Conservation (phyloP, 2,888 invertebrate species). For the Alentia gelatinosa region DNA sequence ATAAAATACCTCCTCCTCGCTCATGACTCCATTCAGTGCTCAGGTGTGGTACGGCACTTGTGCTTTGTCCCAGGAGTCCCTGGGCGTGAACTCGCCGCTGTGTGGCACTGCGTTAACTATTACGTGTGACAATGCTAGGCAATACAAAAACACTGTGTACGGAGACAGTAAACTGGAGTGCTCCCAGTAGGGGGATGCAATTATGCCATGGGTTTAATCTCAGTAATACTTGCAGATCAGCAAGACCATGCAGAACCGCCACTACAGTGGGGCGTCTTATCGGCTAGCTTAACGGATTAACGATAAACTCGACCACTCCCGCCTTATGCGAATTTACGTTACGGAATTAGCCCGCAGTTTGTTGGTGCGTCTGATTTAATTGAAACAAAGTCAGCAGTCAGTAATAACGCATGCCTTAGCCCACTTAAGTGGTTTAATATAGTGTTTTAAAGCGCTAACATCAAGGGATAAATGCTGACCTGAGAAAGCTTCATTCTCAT, state of each 20-base stretch:
- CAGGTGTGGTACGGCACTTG: neutral
- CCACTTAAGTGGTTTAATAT: too few species aligned
- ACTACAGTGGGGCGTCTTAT: neutral
- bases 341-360: too few species aligned
- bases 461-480: too few species aligned
- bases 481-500: too few species aligned
- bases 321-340: too few species aligned
- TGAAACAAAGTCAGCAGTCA: too few species aligned
- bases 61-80: neutral
- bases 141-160: neutral
- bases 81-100: neutral
- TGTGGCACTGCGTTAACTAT: neutral
- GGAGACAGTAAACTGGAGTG: neutral
- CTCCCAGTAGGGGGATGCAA: neutral
- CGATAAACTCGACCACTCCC: too few species aligned
- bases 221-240: neutral
- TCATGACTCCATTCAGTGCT: neutral
- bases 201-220: neutral
- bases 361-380: too few species aligned
- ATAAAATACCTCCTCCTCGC: neutral
- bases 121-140: neutral
- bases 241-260: too few species aligned
- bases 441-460: too few species aligned
- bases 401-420: too few species aligned
- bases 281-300: too few species aligned